phyloP scores from a whole-genome alignment of 2,888 invertebrate genomes.

The Lithodes maja region DNA sequence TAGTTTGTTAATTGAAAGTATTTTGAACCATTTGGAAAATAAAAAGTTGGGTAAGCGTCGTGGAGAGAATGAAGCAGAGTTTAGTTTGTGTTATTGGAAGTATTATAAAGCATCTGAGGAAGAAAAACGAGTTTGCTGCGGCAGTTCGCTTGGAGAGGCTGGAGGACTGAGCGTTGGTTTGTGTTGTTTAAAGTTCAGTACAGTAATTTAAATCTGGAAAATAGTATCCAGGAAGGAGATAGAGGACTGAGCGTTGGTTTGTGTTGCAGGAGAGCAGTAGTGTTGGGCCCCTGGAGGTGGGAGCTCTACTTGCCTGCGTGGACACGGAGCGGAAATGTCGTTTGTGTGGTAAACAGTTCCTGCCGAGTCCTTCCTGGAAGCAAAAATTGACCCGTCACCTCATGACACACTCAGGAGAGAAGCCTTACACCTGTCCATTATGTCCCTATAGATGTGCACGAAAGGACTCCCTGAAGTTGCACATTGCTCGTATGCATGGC shows the following conservation, averaged over 20 bases:
- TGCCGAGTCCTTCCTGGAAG: conserved; percentile 69
- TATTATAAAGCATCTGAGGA: no score
- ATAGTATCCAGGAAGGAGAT: conserved; percentile 38
- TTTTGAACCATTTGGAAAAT: no score
- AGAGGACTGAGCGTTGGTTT: conserved; percentile 61
- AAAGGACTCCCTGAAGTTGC: conserved; percentile 67
- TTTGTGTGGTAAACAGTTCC: conserved; percentile 70
- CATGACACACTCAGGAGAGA: conserved; percentile 70
- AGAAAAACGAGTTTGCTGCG: no score
- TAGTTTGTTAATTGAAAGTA: no score
- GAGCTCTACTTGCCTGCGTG: conserved; percentile 66
- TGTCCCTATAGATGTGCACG: conserved; percentile 66
- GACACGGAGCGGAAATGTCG: conserved; percentile 67
- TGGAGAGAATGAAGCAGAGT: no score
- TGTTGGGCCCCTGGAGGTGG: conserved; percentile 41
- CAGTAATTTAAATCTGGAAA: conserved; percentile 5
- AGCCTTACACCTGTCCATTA: conserved; percentile 65
- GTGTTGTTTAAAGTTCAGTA: conserved; percentile 36
- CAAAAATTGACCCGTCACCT: conserved; percentile 68
- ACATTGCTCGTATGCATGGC: conserved; percentile 64
- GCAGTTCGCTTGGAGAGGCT: conserved; percentile 27
- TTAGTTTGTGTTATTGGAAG: no score
- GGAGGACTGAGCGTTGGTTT: conserved; percentile 59
- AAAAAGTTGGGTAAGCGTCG: no score
- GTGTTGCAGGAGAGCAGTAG: conserved; percentile 65